Evolutionary conservation across 2,113 vertebrate genomes (phyloP).

Genomic region (Apeltes quadracus): DNA sequence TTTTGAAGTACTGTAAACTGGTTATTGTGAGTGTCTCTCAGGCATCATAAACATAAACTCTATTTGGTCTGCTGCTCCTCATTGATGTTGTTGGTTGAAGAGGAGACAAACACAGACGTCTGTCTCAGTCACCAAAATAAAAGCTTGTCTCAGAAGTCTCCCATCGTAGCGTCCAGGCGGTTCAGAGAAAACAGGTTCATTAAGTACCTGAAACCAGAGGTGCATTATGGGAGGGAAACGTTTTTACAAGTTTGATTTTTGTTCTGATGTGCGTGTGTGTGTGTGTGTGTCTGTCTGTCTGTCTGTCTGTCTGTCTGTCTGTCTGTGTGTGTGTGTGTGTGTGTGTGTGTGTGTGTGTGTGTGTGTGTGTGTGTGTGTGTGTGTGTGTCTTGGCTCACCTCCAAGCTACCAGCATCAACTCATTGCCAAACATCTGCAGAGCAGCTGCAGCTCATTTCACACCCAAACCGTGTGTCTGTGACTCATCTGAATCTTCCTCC

Average conservation of each 20-base stretch:
- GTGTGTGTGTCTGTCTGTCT: neutral
- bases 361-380: constrained; percentile 1
- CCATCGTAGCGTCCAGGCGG: too few relatives aligned
- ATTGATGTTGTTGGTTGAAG: neutral
- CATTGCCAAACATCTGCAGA: constrained; percentile 47
- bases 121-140: neutral
- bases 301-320: neutral
- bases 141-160: too few relatives aligned
- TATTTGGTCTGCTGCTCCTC: neutral
- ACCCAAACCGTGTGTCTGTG: constrained; percentile 29
- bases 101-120: neutral
- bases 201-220: too few relatives aligned
- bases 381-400: constrained; percentile 44
- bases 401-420: constrained; percentile 37
- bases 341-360: neutral
- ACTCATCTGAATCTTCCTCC: neutral
- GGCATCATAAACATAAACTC: too few relatives aligned
- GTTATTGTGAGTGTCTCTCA: too few relatives aligned
- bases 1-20: too few relatives aligned
- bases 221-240: too few relatives aligned
- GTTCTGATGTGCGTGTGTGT: too few relatives aligned
- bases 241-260: too few relatives aligned
- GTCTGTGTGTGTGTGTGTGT: neutral
- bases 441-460: constrained; percentile 39
- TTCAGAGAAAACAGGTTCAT: too few relatives aligned